phyloP scores from a whole-genome alignment of 2,888 invertebrate genomes.

The Cheilosia vernalis region DNA sequence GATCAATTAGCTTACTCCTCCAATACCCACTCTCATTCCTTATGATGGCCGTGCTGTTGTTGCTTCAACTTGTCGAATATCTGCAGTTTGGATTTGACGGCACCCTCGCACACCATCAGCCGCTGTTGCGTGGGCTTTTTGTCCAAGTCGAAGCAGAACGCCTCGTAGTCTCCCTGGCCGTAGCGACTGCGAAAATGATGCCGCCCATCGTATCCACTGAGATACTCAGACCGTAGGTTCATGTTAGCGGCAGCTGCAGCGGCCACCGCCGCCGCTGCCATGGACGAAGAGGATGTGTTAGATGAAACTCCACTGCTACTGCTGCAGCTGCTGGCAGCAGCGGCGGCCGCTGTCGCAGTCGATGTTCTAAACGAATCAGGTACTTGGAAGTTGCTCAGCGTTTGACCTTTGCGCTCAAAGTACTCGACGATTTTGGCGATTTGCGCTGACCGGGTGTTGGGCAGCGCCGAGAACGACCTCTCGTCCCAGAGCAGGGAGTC shows the following conservation, averaged over 20 bases:
- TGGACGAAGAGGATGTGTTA: constrained; percentile 71
- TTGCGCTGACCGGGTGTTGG: constrained; percentile 86
- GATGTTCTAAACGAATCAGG: constrained; percentile 80
- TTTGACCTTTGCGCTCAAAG: constrained; percentile 91
- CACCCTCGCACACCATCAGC: constrained; percentile 92
- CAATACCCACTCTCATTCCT: constrained; percentile 60
- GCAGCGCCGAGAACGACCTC: constrained; percentile 85
- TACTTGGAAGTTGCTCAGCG: constrained; percentile 84
- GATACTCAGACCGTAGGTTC: constrained; percentile 80
- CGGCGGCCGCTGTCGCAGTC: constrained; percentile 74
- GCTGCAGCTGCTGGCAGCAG: constrained; percentile 63
- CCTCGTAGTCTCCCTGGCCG: constrained; percentile 78
- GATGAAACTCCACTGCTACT: constrained; percentile 74
- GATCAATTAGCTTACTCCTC: constrained; percentile 46
- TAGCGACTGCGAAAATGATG: constrained; percentile 81
- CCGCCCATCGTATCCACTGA: constrained; percentile 80
- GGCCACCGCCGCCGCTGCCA: constrained; percentile 68
- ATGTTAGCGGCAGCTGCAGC: constrained; percentile 81
- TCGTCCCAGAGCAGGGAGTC: constrained; percentile 90
- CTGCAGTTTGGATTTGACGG: constrained; percentile 92
- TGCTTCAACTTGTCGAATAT: constrained; percentile 90
- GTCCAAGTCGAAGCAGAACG: constrained; percentile 83
- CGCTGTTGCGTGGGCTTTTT: constrained; percentile 85
- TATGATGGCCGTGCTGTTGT: constrained; percentile 77
- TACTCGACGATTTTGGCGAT: constrained; percentile 94